Evolutionary conservation across 2,113 vertebrate genomes (phyloP).

Genomic region (Paramormyrops kingsleyae): DNA sequence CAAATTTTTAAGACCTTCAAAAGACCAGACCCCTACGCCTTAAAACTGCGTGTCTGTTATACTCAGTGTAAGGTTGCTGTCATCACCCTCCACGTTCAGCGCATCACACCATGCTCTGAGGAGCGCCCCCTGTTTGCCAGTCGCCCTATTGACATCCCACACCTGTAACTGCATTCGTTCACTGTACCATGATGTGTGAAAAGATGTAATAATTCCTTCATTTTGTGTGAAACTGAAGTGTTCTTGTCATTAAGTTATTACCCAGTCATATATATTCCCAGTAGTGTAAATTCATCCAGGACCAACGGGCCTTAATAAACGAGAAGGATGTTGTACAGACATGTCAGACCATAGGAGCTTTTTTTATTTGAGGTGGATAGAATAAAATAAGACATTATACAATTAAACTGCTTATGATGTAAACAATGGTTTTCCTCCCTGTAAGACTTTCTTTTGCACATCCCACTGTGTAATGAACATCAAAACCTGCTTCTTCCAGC

Average conservation of each 20-base stretch:
- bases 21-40: conserved; percentile 48
- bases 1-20: neutral
- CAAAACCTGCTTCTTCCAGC: conserved; percentile 47
- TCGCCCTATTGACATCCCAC: neutral
- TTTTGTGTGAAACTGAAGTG: conserved; percentile 39
- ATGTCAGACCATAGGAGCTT: neutral
- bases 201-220: conserved; percentile 28
- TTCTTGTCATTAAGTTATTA: conserved; percentile 24
- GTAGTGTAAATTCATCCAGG: conserved; percentile 6
- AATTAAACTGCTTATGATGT: neutral
- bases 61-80: conserved; percentile 19
- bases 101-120: neutral
- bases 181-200: neutral
- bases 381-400: neutral
- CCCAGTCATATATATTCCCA: neutral
- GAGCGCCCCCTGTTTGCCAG: neutral
- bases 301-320: conserved; percentile 2
- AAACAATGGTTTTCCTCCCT: neutral
- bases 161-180: neutral
- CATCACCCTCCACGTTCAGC: neutral
- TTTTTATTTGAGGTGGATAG: neutral
- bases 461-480: conserved; percentile 28
- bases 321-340: neutral
- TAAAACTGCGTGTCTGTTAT: conserved; percentile 38
- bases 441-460: neutral